Base-by-base conservation (phyloP, 1,140 invertebrate genomes). In the Notospermus geniculatus region DNA sequence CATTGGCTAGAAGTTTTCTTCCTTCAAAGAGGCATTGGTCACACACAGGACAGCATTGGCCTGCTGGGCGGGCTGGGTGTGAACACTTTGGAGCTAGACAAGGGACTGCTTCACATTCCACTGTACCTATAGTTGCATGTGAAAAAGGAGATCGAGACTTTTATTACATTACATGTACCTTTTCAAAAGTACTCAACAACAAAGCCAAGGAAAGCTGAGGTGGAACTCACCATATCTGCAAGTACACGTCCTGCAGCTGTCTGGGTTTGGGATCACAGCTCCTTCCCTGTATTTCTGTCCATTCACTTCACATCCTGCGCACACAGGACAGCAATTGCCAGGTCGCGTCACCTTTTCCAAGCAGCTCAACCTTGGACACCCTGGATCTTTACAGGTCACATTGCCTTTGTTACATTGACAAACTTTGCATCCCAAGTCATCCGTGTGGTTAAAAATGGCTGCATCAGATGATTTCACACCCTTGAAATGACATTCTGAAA, bases 321-420 rank as follows among this genome's bases (percentile, higher is more conserved):
- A 79, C 19, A 61, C 55, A 17, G 75, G 77, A 66, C 77, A 79
- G 54, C 75, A 77, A 13, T 67, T 58, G 27, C 72, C 74, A 17
- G 60, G 58, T 1, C 54, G 59, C 17, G 64, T 66, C 29, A 72
- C 70, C 39, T 74, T 69, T n/a, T 65, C 58, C 2, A 32, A 53
- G 62, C 77, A 79, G 0, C 54, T 25, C 19, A 74, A 50, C 7
- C 25, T 27, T n/a, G 71, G 73, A 66, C 77, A 79, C 13, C 61
- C 58, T 13, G 60, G 39, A 9, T 39, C 41, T 36, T 64, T 59
- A 69, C 77, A 79, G 25, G 61, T 57, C 19, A 78, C 64, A 53
- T 71, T 74, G 22, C 77, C 77, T 41, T 64, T 29, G 1, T 41
- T 43, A 72, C 77, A 79, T 29, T 43, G 39, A 67, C 77, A 79